Percentiles rank a stretch among this genome's conserved stretches.
phyloP scores from a whole-genome alignment of 2,113 vertebrate species.

The Ceyx melanurus region DNA sequence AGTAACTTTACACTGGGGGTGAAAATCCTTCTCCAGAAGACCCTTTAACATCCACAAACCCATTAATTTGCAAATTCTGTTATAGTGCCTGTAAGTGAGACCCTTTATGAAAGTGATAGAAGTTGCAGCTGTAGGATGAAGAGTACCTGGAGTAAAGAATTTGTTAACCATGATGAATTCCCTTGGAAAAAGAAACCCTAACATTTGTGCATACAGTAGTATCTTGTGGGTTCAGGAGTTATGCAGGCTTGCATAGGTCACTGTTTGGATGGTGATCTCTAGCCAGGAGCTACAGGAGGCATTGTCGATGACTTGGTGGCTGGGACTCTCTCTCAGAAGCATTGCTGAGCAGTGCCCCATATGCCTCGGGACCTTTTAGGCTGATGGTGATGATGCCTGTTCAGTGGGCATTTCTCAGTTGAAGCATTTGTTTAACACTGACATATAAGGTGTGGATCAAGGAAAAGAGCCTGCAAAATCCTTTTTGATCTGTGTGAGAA shows the following conservation, averaged over 20 bases:
- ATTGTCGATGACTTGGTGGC: neutral
- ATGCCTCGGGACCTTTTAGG: neutral
- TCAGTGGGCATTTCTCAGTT: neutral
- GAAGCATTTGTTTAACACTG: slow-evolving; percentile 17
- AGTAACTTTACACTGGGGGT: neutral
- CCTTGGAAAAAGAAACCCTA: neutral
- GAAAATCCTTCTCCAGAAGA: neutral
- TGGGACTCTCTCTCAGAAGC: neutral
- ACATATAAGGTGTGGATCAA: neutral
- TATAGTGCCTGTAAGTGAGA: slow-evolving; percentile 27
- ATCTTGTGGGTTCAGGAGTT: neutral
- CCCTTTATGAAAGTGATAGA: slow-evolving; percentile 23
- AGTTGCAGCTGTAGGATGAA: slow-evolving; percentile 29
- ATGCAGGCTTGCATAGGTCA: neutral
- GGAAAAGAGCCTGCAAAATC: slow-evolving; percentile 16
- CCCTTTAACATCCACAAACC: neutral
- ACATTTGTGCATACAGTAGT: neutral
- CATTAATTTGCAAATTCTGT: neutral
- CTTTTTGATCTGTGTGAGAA: slow-evolving; percentile 23
- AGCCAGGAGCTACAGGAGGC: neutral
- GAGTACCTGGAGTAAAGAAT: slow-evolving; percentile 17
- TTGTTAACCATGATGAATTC: slow-evolving; percentile 1
- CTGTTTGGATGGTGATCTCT: neutral
- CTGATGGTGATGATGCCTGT: neutral
- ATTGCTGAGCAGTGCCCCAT: neutral